Conservation (phyloP, 2,113 vertebrate species). For the Vireo altiloquus region DNA sequence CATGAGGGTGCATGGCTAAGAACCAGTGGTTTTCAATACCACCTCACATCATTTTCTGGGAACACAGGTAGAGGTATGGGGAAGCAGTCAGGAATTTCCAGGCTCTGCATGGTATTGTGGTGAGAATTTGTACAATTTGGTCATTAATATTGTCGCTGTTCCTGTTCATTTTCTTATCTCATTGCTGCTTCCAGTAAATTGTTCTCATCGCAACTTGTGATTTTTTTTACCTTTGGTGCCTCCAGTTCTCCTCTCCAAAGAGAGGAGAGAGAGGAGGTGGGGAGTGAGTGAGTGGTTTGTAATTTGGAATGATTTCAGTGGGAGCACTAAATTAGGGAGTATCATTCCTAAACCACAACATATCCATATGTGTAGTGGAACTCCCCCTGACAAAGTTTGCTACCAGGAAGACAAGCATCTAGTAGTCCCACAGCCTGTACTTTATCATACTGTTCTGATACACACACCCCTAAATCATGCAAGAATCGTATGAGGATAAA, state of each 20-base stretch:
- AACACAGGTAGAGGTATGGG: rapidly evolving
- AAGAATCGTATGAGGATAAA: not conserved
- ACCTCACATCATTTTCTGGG: not conserved
- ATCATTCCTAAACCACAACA: not conserved
- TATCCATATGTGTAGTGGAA: not conserved
- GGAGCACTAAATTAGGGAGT: not conserved
- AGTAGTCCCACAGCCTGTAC: not conserved
- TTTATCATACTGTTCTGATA: not conserved
- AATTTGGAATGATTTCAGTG: not conserved
- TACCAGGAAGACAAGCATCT: not conserved
- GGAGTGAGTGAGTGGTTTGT: rapidly evolving
- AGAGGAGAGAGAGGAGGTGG: not conserved
- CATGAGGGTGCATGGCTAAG: not conserved
- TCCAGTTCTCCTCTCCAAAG: not conserved
- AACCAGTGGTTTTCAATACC: not conserved
- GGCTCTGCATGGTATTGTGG: too few species aligned
- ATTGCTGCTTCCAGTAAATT: not conserved
- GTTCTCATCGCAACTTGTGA: rapidly evolving
- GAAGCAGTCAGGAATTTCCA: not conserved
- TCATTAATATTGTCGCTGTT: rapidly evolving
- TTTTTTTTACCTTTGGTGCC: not conserved
- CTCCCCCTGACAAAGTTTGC: not conserved
- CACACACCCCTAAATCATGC: not conserved
- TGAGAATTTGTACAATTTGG: not conserved
- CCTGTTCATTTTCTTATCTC: not conserved